Evolutionary conservation across 2,113 vertebrate species (phyloP).

Genomic region (Taxidea taxus): DNA sequence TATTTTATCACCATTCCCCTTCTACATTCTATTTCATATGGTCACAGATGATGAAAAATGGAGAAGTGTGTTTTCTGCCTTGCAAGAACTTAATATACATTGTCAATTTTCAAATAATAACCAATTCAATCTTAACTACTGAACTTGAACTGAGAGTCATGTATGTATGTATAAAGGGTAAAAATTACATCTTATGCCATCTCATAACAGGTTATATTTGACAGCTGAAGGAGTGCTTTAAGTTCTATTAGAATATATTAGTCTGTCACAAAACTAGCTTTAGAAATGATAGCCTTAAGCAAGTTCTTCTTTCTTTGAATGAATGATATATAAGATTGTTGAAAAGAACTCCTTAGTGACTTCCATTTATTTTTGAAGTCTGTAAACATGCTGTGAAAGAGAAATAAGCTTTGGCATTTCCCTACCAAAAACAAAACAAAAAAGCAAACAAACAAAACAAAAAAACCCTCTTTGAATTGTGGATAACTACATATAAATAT

Average conservation of each 20-base stretch:
- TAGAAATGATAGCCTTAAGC: neutral
- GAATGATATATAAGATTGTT: conserved; percentile 39
- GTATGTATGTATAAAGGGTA: neutral
- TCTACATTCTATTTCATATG: neutral
- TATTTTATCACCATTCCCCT: neutral
- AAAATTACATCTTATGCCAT: neutral
- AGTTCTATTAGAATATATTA: neutral
- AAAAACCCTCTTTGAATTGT: neutral
- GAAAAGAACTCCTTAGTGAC: conserved; percentile 39
- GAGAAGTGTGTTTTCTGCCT: neutral
- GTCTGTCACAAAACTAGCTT: neutral
- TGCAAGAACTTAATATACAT: neutral
- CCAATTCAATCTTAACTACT: neutral
- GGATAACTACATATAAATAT: conserved; percentile 18
- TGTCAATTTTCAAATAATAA: neutral
- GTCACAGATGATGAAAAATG: neutral
- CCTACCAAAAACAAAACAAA: neutral
- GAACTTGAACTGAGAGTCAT: neutral
- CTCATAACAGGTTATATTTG: neutral
- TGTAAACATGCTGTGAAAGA: conserved; percentile 20
- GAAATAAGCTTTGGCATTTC: conserved; percentile 37
- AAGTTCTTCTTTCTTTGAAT: conserved; percentile 27
- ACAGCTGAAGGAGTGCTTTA: neutral
- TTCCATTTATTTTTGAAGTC: conserved; percentile 49
- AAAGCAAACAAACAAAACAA: neutral